A percentile compares a stretch with the other conserved stretches of the same genome.
These are phyloP conservation scores for human DNA, from an alignment of 2,113 vertebrate genomes.

Conservation along the genomic window GRCh38 chr5:143629001-143629500, in stretches of 20 bases:
- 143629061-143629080: background rate
- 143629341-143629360: background rate
- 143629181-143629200: background rate
- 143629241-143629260: background rate
- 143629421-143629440: background rate
- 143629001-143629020: background rate
- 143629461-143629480: background rate
- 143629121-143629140: background rate
- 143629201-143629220: background rate
- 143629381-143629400: background rate
- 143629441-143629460: background rate
- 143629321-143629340: background rate
- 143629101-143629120: background rate
- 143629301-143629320: background rate
- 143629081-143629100: background rate
- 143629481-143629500: background rate
- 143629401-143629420: background rate
- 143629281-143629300: background rate
- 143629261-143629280: background rate
- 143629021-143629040: background rate
- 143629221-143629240: background rate
- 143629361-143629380: background rate
- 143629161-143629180: background rate
- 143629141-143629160: background rate
- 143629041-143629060: background rate